phyloP scores from a whole-genome alignment of 1,140 invertebrate genomes.

The Hycleus phaleratus region DNA sequence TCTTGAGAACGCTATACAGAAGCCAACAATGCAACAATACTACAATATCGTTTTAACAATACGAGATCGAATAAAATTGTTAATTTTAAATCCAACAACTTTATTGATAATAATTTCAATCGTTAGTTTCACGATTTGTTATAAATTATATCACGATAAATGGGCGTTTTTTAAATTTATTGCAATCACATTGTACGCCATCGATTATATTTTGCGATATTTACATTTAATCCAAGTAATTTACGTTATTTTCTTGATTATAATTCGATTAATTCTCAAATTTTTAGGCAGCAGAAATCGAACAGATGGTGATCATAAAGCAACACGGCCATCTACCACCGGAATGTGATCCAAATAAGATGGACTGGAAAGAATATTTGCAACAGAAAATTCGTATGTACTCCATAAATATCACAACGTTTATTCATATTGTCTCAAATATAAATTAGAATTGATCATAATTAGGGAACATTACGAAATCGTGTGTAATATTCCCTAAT shows the following conservation, averaged over 20 bases:
- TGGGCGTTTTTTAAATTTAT: too few relatives aligned
- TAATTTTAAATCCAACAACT: slow-evolving; percentile 6
- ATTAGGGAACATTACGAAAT: slow-evolving; percentile 6
- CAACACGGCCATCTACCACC: slow-evolving; percentile 6
- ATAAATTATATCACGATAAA: too few relatives aligned
- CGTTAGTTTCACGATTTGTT: too few relatives aligned
- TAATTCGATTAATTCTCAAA: not conserved
- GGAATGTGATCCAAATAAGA: slow-evolving; percentile 18
- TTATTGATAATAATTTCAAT: too few relatives aligned
- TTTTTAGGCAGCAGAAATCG: slow-evolving; percentile 6
- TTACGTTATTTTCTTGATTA: not conserved
- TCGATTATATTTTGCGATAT: slow-evolving; percentile 2
- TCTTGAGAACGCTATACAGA: slow-evolving; percentile 5
- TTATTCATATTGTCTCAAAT: too few relatives aligned
- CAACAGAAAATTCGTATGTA: slow-evolving; percentile 4
- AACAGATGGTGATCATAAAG: slow-evolving; percentile 4
- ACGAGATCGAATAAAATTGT: not conserved
- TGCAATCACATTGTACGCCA: not conserved
- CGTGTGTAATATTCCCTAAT: slow-evolving; percentile 4
- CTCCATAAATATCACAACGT: not conserved
- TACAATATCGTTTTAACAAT: not conserved
- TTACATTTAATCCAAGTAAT: slow-evolving; percentile 2
- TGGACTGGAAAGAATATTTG: slow-evolving; percentile 6
- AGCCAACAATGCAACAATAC: not conserved
- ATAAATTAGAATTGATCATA: not conserved